phyloP scores from a whole-genome alignment of 2,113 vertebrate species.

The Stictonetta naevosa region DNA sequence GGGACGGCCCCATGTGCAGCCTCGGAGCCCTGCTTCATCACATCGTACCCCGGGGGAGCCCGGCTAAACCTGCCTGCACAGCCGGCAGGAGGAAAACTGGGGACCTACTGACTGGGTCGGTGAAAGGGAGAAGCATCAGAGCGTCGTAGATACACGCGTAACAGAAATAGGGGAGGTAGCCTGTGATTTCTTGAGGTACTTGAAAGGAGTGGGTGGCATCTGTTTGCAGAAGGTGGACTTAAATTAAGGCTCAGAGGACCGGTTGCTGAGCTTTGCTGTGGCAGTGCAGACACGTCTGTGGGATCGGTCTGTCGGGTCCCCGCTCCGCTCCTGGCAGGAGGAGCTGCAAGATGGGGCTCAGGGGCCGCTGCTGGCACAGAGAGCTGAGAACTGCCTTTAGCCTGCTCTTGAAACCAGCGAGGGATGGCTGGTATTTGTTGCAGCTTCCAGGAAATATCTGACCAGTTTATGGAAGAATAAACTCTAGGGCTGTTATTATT shows the following conservation, averaged over 20 bases:
- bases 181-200: background rate
- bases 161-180: background rate
- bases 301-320: accelerated
- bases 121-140: background rate
- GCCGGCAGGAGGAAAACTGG: background rate
- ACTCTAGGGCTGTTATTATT: background rate
- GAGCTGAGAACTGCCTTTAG: background rate
- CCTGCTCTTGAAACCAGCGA: background rate
- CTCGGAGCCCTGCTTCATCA: too few species aligned
- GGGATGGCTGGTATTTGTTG: background rate
- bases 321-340: accelerated
- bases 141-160: accelerated
- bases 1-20: background rate
- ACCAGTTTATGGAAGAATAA: background rate
- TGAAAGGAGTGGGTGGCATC: background rate
- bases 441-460: conserved; percentile 45
- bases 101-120: background rate
- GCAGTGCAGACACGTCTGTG: accelerated
- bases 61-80: background rate
- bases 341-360: background rate
- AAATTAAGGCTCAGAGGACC: accelerated
- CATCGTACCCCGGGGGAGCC: background rate
- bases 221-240: background rate
- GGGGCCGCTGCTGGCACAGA: background rate
- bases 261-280: background rate